These are phyloP conservation scores for Parasteatoda lunata DNA, from an alignment of 2,888 invertebrate species.

Conservation along the genomic window DNA sequence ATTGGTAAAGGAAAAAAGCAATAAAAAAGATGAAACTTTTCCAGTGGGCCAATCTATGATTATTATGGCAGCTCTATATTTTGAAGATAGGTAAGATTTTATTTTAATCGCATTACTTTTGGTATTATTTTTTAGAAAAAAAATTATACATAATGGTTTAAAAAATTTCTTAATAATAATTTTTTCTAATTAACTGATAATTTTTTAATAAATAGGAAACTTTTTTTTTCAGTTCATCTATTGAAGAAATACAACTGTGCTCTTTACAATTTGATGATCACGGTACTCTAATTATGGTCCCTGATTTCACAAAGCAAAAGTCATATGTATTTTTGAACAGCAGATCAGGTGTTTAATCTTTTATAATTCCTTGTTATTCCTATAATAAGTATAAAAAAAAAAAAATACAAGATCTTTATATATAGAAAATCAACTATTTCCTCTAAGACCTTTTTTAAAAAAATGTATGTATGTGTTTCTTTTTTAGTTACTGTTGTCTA, in stretches of 20 bases:
- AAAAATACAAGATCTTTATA: not conserved
- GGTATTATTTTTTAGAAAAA: too few relatives aligned
- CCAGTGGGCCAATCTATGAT: slow-evolving; percentile 34
- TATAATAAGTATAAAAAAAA: not conserved
- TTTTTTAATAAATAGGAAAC: too few relatives aligned
- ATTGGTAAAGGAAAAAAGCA: slow-evolving; percentile 17
- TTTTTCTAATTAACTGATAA: too few relatives aligned
- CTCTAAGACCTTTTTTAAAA: too few relatives aligned
- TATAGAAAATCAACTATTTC: too few relatives aligned
- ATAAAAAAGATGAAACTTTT: not conserved
- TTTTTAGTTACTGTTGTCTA: too few relatives aligned
- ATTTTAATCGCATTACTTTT: not conserved
- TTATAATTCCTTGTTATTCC: too few relatives aligned
- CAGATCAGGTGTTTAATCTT: slow-evolving; percentile 27
- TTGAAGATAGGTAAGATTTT: slow-evolving; percentile 43
- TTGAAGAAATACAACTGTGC: slow-evolving; percentile 51
- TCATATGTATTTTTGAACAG: slow-evolving; percentile 47
- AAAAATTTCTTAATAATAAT: too few relatives aligned
- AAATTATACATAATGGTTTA: too few relatives aligned
- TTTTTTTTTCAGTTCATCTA: slow-evolving; percentile 5
- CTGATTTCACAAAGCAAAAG: slow-evolving; percentile 48
- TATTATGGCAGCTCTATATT: slow-evolving; percentile 47
- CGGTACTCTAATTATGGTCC: slow-evolving; percentile 35
- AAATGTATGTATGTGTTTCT: too few relatives aligned
- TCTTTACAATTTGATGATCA: slow-evolving; percentile 35